Evolutionary conservation across 2,797 vertebrate genomes (phyloP).

Genomic region (Tenualosa thibaudeaui): DNA sequence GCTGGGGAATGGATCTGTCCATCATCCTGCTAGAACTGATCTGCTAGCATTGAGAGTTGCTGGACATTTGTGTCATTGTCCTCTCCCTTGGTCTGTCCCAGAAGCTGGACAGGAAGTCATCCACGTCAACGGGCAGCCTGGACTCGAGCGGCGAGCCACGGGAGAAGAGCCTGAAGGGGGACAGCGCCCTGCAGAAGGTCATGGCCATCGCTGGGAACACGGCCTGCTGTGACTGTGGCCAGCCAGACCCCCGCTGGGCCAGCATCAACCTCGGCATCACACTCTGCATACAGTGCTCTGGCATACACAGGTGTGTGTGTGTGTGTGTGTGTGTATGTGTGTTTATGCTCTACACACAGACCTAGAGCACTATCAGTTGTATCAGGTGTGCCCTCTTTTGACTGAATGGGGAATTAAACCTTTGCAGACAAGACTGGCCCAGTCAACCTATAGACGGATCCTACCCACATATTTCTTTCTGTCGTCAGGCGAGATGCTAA

Average conservation of each 20-base stretch:
- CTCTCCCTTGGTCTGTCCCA: conserved; percentile 47
- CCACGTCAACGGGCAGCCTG: conserved; percentile 88
- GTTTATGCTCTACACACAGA: not conserved
- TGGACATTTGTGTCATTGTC: not conserved
- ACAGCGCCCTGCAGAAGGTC: conserved; percentile 90
- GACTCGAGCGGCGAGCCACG: conserved; percentile 86
- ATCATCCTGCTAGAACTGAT: not conserved
- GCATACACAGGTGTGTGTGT: conserved; percentile 74
- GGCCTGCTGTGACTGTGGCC: conserved; percentile 92
- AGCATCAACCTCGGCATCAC: conserved; percentile 98
- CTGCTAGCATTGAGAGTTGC: not conserved
- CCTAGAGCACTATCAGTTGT: not conserved
- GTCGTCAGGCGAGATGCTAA: not conserved
- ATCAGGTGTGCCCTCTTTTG: not conserved
- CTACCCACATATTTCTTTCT: not conserved
- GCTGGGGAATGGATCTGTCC: not conserved
- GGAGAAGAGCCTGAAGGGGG: conserved; percentile 89
- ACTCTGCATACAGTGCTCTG: conserved; percentile 84
- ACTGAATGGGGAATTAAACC: not conserved
- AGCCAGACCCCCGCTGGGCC: conserved; percentile 94
- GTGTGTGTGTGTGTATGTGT: conserved; percentile 12
- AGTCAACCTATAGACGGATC: not conserved
- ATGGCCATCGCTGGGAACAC: conserved; percentile 87
- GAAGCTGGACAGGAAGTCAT: conserved; percentile 92
- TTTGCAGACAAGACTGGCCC: not conserved